Base-by-base conservation (phyloP, 2,113 vertebrate genomes). In the Burhinus bistriatus region DNA sequence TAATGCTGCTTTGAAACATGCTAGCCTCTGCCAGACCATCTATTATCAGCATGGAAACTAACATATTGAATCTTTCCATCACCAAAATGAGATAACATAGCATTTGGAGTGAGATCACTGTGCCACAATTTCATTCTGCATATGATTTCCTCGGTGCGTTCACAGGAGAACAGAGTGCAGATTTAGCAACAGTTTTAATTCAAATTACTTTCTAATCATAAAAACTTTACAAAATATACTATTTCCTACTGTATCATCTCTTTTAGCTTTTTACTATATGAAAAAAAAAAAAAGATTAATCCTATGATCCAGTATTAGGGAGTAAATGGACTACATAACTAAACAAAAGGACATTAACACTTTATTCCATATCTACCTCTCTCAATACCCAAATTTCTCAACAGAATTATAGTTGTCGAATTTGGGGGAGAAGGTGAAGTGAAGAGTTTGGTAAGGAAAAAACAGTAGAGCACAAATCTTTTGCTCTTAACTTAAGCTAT, bases 391-490 rank as follows among this genome's bases (percentile, higher is more conserved):
- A 76, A 38, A 51, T 88, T 88, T 79, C n/a, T 59, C 4, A n/a
- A 40, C 6, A 20, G n/a, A 61, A 57, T 18, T 82, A 20, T 4
- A 57, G 5, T 9, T 29, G 9, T 25, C 7, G 27, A 47, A 77
- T 21, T 12, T 93, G 10, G 0, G 2, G 2, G 1, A n/a, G 9
- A 62, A 49, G 14, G 2, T 17, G 5, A 13, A 61, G 27, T 70
- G 84, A 91, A 40, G 16, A 57, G 17, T 6, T 42, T 11, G 6
- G 4, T 82, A 58, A 78, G 22, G 11, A 89, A 66, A 30, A 75
- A 82, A 66, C 4, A 65, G 27, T 1, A 25, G 2, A 78, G 45
- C 6, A 89, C 5, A 42, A 12, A 55, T 14, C 4, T 91, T 93
- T 77, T 45, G 8, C 15, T 68, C 82, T 91, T 79, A 89, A 75